phyloP scores from a whole-genome alignment of 2,888 invertebrate genomes.

The Heliconius cydno region DNA sequence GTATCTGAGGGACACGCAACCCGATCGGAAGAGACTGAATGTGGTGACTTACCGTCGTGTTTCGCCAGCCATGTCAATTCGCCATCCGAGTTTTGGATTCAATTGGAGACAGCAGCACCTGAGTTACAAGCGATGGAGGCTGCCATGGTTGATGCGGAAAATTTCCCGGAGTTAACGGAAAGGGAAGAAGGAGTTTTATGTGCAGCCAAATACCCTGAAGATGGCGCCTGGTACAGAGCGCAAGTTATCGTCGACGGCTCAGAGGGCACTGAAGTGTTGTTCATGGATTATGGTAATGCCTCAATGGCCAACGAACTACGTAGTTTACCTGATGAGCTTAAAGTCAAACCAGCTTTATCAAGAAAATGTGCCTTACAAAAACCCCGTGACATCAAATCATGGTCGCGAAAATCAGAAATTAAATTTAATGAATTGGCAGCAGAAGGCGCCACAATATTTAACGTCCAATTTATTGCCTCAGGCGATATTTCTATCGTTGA shows the following conservation, averaged over 20 bases:
- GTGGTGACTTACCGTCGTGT: constrained; percentile 83
- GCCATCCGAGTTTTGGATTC: constrained; percentile 90
- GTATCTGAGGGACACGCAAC: constrained; percentile 84
- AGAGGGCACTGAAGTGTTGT: constrained; percentile 84
- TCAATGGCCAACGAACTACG: constrained; percentile 83
- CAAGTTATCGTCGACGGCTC: constrained; percentile 84
- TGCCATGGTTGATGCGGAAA: constrained; percentile 81
- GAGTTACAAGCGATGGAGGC: constrained; percentile 84
- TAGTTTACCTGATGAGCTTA: constrained; percentile 84
- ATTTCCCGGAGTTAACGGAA: constrained; percentile 76
- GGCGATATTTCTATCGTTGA: constrained; percentile 86
- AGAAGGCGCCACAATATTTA: constrained; percentile 88
- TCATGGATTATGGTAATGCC: constrained; percentile 88
- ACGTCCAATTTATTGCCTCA: constrained; percentile 86
- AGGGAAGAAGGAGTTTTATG: constrained; percentile 83
- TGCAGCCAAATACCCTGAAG: constrained; percentile 86
- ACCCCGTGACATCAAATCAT: constrained; percentile 82
- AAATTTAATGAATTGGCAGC: constrained; percentile 87
- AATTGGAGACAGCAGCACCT: constrained; percentile 85
- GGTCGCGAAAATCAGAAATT: constrained; percentile 86
- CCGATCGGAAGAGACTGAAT: constrained; percentile 78
- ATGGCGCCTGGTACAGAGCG: constrained; percentile 87
- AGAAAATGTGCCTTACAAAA: constrained; percentile 85
- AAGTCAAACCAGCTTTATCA: constrained; percentile 83
- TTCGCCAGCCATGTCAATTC: constrained; percentile 90